A percentile compares a stretch with the other conserved stretches of the same genome.
Evolutionary conservation across 2,113 vertebrate genomes (phyloP).

Genomic region (Microtus oregoni): DNA sequence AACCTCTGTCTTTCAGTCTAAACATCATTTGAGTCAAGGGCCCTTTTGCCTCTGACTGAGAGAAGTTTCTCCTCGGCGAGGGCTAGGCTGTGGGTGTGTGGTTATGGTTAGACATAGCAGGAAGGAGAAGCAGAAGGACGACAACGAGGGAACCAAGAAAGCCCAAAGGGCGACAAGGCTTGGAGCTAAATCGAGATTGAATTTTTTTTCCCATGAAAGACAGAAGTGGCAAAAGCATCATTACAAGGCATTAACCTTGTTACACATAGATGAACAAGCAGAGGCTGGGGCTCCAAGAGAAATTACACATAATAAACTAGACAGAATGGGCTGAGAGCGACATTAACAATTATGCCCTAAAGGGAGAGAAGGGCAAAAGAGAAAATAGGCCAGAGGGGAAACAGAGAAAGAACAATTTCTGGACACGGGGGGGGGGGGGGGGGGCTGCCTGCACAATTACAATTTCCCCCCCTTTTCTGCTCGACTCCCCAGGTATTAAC

Average conservation of each 20-base stretch:
- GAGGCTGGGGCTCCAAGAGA: conserved; percentile 84
- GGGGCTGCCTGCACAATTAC: not conserved
- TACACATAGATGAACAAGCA: conserved; percentile 85
- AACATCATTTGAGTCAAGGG: not conserved
- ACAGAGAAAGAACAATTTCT: conserved; percentile 62
- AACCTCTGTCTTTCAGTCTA: not conserved
- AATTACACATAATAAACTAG: conserved; percentile 83
- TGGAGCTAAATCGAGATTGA: conserved; percentile 75
- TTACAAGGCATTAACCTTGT: conserved; percentile 84
- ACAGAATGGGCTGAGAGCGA: conserved; percentile 76
- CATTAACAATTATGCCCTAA: conserved; percentile 82
- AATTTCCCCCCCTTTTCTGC: not conserved
- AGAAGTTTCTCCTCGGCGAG: conserved; percentile 41
- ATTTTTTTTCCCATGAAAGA: conserved; percentile 80
- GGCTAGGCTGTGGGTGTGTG: conserved; percentile 48
- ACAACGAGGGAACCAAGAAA: conserved; percentile 66
- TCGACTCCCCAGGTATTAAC: conserved; percentile 61
- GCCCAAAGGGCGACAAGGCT: conserved; percentile 76
- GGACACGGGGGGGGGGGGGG: conserved; percentile 18
- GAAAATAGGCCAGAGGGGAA: conserved; percentile 60
- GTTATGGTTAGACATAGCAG: conserved; percentile 23
- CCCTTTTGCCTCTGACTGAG: conserved; percentile 55
- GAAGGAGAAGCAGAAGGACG: conserved; percentile 48
- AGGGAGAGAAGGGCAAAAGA: conserved; percentile 73
- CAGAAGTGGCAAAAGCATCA: conserved; percentile 82